Conservation (phyloP, 2,888 invertebrate genomes). For the Megaustenia siamemsis region DNA sequence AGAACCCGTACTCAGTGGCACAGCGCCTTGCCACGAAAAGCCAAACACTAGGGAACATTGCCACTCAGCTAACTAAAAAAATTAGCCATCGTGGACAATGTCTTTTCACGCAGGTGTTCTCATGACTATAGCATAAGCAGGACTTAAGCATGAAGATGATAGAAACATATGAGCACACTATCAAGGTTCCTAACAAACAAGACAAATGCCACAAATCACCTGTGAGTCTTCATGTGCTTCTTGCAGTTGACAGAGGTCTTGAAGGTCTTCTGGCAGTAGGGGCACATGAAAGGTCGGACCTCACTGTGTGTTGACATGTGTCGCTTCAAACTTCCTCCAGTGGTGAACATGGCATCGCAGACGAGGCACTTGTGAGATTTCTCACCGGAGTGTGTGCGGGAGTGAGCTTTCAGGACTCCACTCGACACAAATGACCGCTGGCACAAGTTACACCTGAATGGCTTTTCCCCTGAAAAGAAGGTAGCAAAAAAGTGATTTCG, state of each 20-base stretch:
- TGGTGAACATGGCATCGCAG: constrained; percentile 84
- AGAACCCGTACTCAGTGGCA: too few species aligned
- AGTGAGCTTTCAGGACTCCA: constrained; percentile 83
- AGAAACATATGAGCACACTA: too few species aligned
- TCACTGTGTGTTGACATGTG: constrained; percentile 87
- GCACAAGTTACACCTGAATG: constrained; percentile 80
- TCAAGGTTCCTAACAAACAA: neutral
- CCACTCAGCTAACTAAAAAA: too few species aligned
- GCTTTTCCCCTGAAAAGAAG: constrained; percentile 78
- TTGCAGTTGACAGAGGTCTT: constrained; percentile 84
- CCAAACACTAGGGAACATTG: too few species aligned
- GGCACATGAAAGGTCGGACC: constrained; percentile 81
- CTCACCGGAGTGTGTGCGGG: constrained; percentile 82
- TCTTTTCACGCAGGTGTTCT: too few species aligned
- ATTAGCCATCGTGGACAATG: too few species aligned
- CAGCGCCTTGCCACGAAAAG: too few species aligned
- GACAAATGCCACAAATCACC: constrained; percentile 57
- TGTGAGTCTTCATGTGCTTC: constrained; percentile 85
- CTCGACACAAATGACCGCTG: constrained; percentile 82
- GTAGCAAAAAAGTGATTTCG: neutral
- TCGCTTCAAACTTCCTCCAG: constrained; percentile 87
- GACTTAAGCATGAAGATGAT: too few species aligned
- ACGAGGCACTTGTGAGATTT: constrained; percentile 84
- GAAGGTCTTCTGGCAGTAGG: constrained; percentile 84
- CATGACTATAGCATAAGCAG: too few species aligned